These are phyloP conservation scores for Hexactinellida sp. DNA, from an alignment of 37 sponge, comb jelly and placozoan species.

Conservation along the genomic window DNA sequence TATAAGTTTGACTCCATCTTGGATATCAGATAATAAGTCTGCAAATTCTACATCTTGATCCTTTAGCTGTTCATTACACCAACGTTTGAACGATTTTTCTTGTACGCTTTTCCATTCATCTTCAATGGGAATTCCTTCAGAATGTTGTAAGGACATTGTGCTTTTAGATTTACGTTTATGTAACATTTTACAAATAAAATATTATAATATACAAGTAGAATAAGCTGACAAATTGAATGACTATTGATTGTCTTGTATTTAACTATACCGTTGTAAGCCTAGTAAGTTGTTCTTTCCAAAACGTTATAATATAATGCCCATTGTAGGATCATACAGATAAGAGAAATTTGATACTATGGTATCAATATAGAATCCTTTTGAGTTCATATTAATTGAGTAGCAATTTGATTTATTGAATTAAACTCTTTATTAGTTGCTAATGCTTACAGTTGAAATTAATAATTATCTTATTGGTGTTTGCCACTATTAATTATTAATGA, in stretches of 20 bases:
- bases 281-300: not conserved
- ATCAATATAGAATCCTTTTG: too few relatives aligned
- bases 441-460: too few relatives aligned
- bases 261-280: not conserved
- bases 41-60: conserved; percentile 34
- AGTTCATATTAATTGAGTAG: too few relatives aligned
- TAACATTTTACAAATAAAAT: not conserved
- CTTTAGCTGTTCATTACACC: conserved; percentile 87
- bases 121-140: conserved; percentile 10
- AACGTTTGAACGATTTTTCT: conserved; percentile 89
- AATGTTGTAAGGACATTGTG: not conserved
- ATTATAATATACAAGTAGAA: not conserved
- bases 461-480: too few relatives aligned
- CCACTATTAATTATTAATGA: too few relatives aligned
- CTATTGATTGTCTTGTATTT: not conserved
- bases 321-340: not conserved
- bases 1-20: conserved; percentile 74
- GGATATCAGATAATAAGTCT: conserved; percentile 50
- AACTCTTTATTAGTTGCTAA: too few relatives aligned
- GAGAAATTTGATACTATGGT: too few relatives aligned
- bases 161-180: conserved; percentile 14
- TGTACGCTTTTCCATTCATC: conserved; percentile 89
- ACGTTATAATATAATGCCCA: not conserved
- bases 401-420: too few relatives aligned
- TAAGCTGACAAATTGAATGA: not conserved